phyloP scores from a whole-genome alignment of 2,888 invertebrate genomes.

The Pelosia muscerda region DNA sequence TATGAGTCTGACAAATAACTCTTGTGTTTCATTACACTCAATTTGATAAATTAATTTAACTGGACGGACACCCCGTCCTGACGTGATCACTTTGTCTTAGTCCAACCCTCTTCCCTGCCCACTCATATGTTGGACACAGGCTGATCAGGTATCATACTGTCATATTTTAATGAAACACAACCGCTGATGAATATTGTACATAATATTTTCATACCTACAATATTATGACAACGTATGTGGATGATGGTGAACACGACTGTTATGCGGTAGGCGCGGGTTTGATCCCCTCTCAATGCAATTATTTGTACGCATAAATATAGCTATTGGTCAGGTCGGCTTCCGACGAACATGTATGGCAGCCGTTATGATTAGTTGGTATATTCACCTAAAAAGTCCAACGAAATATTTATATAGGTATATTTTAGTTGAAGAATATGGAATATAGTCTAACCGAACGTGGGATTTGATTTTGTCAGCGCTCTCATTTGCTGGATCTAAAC shows the following conservation, averaged over 20 bases:
- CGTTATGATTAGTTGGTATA: too few species aligned
- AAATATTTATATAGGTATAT: too few species aligned
- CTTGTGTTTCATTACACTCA: not conserved
- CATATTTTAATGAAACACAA: conserved; percentile 11
- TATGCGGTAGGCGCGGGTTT: too few species aligned
- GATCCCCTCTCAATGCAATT: too few species aligned
- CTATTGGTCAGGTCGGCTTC: too few species aligned
- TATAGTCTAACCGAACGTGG: not conserved
- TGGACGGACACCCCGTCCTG: not conserved
- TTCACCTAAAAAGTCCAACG: too few species aligned
- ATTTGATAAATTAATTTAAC: not conserved
- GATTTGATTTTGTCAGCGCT: not conserved
- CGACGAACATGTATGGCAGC: too few species aligned
- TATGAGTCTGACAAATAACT: not conserved
- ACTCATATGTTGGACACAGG: not conserved
- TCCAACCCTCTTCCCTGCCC: conserved; percentile 7
- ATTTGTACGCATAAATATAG: too few species aligned
- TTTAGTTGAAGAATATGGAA: not conserved
- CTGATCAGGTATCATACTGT: conserved; percentile 3
- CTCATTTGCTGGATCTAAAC: too few species aligned
- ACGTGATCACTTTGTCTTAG: conserved; percentile 15
- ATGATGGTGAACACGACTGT: too few species aligned
- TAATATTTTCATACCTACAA: too few species aligned
- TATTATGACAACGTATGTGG: too few species aligned
- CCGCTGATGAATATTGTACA: not conserved